Evolutionary conservation across 2,797 vertebrate species (phyloP).

Genomic region (Varecia variegata): DNA sequence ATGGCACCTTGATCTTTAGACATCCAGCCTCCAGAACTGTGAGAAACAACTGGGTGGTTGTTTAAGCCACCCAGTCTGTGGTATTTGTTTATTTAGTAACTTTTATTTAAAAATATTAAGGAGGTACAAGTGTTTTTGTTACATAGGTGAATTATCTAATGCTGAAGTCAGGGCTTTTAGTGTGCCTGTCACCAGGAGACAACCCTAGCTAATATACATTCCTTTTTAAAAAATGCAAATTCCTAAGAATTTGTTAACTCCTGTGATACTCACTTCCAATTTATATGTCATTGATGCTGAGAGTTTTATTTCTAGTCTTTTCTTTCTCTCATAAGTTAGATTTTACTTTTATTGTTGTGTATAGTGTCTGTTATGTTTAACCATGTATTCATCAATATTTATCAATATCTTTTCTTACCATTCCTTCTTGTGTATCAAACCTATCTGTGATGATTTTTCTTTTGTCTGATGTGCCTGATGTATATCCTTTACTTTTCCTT

Average conservation of each 20-base stretch:
- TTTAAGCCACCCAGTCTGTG: neutral
- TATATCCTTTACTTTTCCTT: slow-evolving; percentile 5
- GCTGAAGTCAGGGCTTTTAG: neutral
- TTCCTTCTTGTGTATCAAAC: neutral
- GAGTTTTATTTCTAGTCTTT: neutral
- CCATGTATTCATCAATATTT: neutral
- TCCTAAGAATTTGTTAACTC: neutral
- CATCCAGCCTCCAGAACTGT: neutral
- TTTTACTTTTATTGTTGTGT: neutral
- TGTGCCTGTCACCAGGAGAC: neutral
- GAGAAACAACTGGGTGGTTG: no score
- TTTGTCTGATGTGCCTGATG: neutral
- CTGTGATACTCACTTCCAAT: neutral
- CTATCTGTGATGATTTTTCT: neutral
- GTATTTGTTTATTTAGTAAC: neutral
- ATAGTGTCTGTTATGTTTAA: neutral
- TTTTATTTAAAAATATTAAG: no score
- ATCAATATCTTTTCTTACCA: neutral
- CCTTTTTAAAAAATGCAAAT: neutral
- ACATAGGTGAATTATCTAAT: neutral
- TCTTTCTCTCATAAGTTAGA: neutral
- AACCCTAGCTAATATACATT: neutral
- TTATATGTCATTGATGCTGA: neutral
- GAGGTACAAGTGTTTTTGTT: neutral
- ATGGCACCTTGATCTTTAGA: neutral